Conservation (phyloP, 2,888 invertebrate species). For the Rapana venosa region DNA sequence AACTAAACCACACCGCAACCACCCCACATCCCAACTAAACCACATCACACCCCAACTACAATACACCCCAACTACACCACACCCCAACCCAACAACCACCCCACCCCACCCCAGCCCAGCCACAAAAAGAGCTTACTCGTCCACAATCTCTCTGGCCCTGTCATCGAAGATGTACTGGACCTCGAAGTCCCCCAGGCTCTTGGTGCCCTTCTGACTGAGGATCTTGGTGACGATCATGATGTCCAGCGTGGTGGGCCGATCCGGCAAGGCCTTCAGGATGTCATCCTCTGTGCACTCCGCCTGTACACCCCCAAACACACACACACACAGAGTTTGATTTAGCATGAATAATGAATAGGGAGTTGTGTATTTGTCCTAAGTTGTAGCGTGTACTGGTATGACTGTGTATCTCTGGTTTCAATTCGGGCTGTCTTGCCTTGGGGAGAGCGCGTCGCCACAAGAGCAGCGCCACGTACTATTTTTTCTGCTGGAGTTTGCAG, state of each 20-base stretch:
- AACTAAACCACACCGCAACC: too few species aligned
- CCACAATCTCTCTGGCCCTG: constrained; percentile 65
- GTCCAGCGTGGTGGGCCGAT: constrained; percentile 76
- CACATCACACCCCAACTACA: neutral
- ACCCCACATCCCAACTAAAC: neutral
- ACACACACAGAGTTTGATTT: constrained; percentile 46
- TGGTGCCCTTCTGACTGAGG: constrained; percentile 77
- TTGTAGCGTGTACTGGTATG: too few species aligned
- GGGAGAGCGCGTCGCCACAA: too few species aligned
- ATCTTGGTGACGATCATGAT: constrained; percentile 79
- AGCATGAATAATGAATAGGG: too few species aligned
- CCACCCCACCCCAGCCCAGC: neutral
- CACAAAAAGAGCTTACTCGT: constrained; percentile 62
- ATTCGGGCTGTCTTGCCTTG: too few species aligned
- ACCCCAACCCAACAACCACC: too few species aligned
- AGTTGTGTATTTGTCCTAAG: too few species aligned
- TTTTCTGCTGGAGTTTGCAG: too few species aligned
- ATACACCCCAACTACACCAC: too few species aligned
- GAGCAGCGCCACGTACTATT: too few species aligned
- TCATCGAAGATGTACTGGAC: constrained; percentile 79
- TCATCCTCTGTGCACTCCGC: constrained; percentile 68
- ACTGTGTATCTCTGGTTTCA: too few species aligned
- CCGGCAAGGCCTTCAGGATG: constrained; percentile 74
- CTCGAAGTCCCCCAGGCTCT: constrained; percentile 79
- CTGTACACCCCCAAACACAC: neutral